Conservation (phyloP, 2,797 vertebrate genomes). For the Taenioides sp. region DNA sequence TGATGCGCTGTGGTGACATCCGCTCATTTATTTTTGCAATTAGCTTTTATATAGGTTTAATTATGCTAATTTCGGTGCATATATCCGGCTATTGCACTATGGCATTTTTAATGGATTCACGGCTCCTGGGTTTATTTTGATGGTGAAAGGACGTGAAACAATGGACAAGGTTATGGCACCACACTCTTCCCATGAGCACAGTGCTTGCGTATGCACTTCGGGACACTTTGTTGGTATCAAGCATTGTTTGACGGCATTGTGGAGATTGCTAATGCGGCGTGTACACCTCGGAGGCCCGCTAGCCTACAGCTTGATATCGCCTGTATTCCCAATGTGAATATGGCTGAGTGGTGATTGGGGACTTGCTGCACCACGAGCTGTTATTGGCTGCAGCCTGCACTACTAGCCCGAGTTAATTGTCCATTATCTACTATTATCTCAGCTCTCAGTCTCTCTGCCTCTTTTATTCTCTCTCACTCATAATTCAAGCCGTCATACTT, state of each 20-base stretch:
- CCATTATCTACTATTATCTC: constrained; percentile 79
- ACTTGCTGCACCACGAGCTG: constrained; percentile 69
- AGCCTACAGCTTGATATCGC: constrained; percentile 69
- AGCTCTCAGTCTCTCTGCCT: constrained; percentile 59
- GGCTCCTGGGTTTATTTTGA: constrained; percentile 70
- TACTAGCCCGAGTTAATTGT: constrained; percentile 75
- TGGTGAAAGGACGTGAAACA: constrained; percentile 70
- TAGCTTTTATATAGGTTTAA: constrained; percentile 76
- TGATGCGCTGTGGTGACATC: constrained; percentile 62
- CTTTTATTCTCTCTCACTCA: constrained; percentile 60
- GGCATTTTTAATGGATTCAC: constrained; percentile 55
- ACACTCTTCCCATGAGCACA: constrained; percentile 50
- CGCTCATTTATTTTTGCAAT: constrained; percentile 73
- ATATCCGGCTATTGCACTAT: constrained; percentile 33
- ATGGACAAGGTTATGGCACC: constrained; percentile 71
- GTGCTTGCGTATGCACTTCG: constrained; percentile 70
- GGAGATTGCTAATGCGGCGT: constrained; percentile 70
- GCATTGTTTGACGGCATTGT: constrained; percentile 73
- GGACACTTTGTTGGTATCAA: constrained; percentile 70
- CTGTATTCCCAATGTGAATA: constrained; percentile 70
- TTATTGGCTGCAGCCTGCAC: constrained; percentile 69
- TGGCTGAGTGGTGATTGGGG: constrained; percentile 73
- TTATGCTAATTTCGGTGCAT: constrained; percentile 66
- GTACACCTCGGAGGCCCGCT: constrained; percentile 66
- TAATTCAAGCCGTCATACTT: constrained; percentile 59